Evolutionary conservation across 2,113 vertebrate species (phyloP), one percentile per base, ranked within the genome.

Genomic region (Colossoma macropomum): DNA sequence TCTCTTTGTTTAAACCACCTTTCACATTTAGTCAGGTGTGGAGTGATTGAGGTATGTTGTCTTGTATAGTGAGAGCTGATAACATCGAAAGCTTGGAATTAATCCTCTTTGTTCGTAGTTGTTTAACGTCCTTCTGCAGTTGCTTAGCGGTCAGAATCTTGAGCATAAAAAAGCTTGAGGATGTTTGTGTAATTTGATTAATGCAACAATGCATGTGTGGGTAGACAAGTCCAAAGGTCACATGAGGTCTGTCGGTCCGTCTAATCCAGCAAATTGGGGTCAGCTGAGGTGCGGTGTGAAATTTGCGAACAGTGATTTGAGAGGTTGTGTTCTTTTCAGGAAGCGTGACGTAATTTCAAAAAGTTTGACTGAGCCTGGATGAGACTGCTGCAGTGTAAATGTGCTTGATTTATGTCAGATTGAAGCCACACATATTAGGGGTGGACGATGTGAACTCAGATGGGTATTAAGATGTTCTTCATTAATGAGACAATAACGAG

Each of bases 201-300:
- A 56, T 83, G 77, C 60, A 25, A 48, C 83, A 59, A 62, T 74
- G 48, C 69, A 34, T 72, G 32, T 34, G 79, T 41, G 17, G 56
- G 86, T 19, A 81, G 27, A 79, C 23, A 27, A 10, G 65, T n/a
- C 86, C 56, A 52, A 80, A 75, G 75, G 63, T 84, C 70, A 77
- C 16, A 60, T 56, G 28, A 52, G 41, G 23, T 50, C n/a, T 48
- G 17, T 50, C n/a, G 15, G 25, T 27, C 38, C 15, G 8, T 11
- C 0, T 19, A 27, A 45, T 9, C 6, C 25, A 19, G 54, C 4
- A 59, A 59, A 59, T n/a, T 9, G 54, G 54, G 23, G 54, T 45
- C 69, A 32, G 19, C 4, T 52, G 30, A 17, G 73, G 19, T 48
- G 15, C 6, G n/a, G 25, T 50, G 9, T 28, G 50, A 17, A 17